Conservation (phyloP, 1,140 invertebrate species). For the Thaumetopoea pityocampa region DNA sequence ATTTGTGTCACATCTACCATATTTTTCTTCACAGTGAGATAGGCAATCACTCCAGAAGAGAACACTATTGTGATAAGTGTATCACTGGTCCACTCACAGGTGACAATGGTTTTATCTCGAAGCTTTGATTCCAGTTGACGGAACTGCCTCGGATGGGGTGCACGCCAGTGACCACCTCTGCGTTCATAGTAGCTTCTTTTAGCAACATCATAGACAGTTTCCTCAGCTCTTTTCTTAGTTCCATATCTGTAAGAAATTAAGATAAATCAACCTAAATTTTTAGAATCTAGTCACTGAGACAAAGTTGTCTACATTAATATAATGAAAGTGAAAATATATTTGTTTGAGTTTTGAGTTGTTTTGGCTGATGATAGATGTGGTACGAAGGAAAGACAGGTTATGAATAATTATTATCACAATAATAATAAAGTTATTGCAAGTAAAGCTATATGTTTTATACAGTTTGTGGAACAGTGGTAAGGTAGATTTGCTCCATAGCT, state of each 20-base stretch:
- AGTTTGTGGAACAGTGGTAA: no score
- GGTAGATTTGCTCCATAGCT: no score
- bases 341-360: no score
- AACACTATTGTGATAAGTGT: constrained; percentile 48
- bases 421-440: no score
- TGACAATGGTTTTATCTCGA: constrained; percentile 41
- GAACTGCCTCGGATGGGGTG: constrained; percentile 42
- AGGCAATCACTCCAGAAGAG: constrained; percentile 56
- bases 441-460: no score
- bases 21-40: constrained; percentile 48
- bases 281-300: no score
- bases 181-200: constrained; percentile 53
- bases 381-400: no score
- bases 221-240: constrained; percentile 52
- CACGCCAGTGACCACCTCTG: constrained; percentile 44
- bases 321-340: no score
- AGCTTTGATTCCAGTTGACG: constrained; percentile 56
- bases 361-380: no score
- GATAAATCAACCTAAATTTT: neutral
- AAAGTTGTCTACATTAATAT: no score
- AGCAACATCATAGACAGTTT: constrained; percentile 45
- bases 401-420: no score
- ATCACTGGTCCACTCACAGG: constrained; percentile 53
- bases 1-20: constrained; percentile 57
- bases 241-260: constrained; percentile 47